Evolutionary conservation across 2,113 vertebrate genomes (phyloP).

Genomic region (Candoia aspera): DNA sequence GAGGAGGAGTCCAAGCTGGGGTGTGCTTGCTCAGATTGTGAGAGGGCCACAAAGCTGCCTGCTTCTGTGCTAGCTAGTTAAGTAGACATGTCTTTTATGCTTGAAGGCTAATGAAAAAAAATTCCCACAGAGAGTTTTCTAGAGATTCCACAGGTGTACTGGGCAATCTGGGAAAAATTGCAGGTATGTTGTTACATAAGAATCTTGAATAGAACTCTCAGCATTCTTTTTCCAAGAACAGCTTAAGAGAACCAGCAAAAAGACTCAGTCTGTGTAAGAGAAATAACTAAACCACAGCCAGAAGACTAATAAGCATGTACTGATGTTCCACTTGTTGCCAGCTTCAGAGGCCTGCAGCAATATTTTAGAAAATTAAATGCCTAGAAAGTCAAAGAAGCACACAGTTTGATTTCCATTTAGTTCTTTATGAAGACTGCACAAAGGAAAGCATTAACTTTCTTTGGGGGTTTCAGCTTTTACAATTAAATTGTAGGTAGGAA

Average conservation of each 20-base stretch:
- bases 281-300: neutral
- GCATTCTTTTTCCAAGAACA: neutral
- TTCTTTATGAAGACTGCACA: neutral
- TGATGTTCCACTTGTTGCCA: neutral
- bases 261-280: neutral
- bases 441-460: neutral
- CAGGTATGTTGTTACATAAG: neutral
- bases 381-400: neutral
- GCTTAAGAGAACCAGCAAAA: neutral
- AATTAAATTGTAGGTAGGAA: too few relatives aligned
- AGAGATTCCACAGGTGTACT: too few relatives aligned
- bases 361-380: neutral
- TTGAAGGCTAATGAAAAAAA: too few relatives aligned
- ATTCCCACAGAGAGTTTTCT: too few relatives aligned
- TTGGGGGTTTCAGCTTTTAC: neutral
- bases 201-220: neutral
- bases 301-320: conserved; percentile 6
- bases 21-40: too few relatives aligned
- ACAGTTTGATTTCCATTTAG: neutral
- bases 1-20: too few relatives aligned
- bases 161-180: too few relatives aligned
- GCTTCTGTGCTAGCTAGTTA: too few relatives aligned
- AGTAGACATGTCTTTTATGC: too few relatives aligned
- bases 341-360: neutral
- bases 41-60: too few relatives aligned